Evolutionary conservation across 2,113 vertebrate species (phyloP).

Genomic region (Poecilia latipinna): DNA sequence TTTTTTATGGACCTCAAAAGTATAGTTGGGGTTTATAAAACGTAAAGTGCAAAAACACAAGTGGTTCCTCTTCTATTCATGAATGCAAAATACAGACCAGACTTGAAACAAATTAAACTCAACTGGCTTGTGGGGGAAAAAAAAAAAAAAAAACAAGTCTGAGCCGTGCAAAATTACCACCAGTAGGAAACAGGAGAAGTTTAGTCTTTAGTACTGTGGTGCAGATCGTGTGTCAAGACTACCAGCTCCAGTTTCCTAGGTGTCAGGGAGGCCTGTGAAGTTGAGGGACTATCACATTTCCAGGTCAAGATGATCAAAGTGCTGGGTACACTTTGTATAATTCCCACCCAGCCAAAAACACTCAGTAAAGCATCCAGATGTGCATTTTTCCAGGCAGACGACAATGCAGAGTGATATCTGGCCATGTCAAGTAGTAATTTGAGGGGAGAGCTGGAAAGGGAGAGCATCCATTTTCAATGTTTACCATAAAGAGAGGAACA

Average conservation of each 20-base stretch:
- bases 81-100: background rate
- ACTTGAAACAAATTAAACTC: constrained; percentile 56
- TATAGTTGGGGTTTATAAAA: background rate
- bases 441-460: constrained; percentile 69
- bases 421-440: constrained; percentile 72
- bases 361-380: constrained; percentile 68
- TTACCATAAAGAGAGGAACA: constrained; percentile 66
- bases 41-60: background rate
- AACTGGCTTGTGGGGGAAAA: constrained; percentile 51
- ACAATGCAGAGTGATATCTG: constrained; percentile 59
- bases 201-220: constrained; percentile 71
- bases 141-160: constrained; percentile 50
- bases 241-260: constrained; percentile 72
- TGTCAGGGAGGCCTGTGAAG: constrained; percentile 72
- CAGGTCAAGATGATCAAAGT: constrained; percentile 77
- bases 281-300: constrained; percentile 67
- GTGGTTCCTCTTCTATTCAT: no score
- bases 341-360: constrained; percentile 76
- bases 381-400: constrained; percentile 70
- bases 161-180: constrained; percentile 70
- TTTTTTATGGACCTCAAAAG: background rate
- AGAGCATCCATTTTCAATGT: constrained; percentile 68
- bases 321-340: constrained; percentile 63
- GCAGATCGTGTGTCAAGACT: constrained; percentile 65
- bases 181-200: constrained; percentile 68